These are phyloP conservation scores for Takifugu rubripes DNA, from an alignment of 2,797 vertebrate genomes.

Conservation along the genomic window DNA sequence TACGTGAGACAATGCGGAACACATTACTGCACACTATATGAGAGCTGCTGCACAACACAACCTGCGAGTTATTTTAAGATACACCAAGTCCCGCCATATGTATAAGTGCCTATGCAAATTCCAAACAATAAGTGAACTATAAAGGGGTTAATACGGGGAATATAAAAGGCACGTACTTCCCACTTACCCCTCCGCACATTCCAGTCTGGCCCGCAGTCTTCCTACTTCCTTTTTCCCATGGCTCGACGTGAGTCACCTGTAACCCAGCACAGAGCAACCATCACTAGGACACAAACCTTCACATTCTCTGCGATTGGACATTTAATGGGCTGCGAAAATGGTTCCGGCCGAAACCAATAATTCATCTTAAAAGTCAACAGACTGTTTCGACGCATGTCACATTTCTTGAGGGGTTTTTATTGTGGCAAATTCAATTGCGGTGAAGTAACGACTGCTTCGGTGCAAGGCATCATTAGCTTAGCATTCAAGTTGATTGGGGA, in stretches of 20 bases:
- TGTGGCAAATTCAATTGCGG: not conserved
- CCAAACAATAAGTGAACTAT: not conserved
- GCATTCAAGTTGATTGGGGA: not conserved
- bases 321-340: too few relatives aligned
- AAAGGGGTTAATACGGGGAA: constrained; percentile 34
- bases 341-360: too few relatives aligned
- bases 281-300: not conserved
- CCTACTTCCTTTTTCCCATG: constrained; percentile 98
- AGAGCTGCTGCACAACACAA: not conserved
- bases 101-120: not conserved
- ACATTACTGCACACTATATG: not conserved
- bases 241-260: constrained; percentile 94
- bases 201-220: constrained; percentile 99
- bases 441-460: not conserved
- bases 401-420: too few relatives aligned
- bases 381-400: too few relatives aligned
- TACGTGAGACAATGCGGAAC: constrained; percentile 46
- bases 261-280: not conserved
- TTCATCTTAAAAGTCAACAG: not conserved
- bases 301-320: too few relatives aligned
- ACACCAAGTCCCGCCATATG: too few relatives aligned
- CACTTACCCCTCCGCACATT: constrained; percentile 99
- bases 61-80: not conserved
- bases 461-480: not conserved
- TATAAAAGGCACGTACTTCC: constrained; percentile 97